These are phyloP conservation scores for Bombus breviceps DNA, from an alignment of 1,140 invertebrate genomes.

Conservation along the genomic window DNA sequence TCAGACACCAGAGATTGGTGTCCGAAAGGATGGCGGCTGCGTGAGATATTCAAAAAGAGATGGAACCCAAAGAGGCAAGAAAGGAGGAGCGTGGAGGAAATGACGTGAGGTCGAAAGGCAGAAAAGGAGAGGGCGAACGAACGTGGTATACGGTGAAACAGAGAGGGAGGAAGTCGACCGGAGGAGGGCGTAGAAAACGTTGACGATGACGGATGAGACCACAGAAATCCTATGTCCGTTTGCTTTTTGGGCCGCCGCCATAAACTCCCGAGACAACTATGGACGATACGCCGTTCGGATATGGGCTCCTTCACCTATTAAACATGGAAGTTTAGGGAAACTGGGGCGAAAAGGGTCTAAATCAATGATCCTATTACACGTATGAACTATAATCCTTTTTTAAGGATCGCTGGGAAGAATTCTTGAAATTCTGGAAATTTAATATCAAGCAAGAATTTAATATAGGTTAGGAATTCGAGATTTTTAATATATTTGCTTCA, in stretches of 20 bases:
- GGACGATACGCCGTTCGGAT: slow-evolving; percentile 56
- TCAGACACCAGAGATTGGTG: slow-evolving; percentile 53
- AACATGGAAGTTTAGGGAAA: slow-evolving; percentile 13
- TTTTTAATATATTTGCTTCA: not conserved
- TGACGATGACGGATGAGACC: slow-evolving; percentile 80
- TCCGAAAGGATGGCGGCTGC: slow-evolving; percentile 72
- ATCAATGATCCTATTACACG: not conserved
- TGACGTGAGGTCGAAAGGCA: slow-evolving; percentile 54
- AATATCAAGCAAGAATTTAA: not conserved
- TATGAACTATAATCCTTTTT: not conserved
- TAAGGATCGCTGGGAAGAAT: not conserved
- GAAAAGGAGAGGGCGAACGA: slow-evolving; percentile 20
- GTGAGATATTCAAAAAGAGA: slow-evolving; percentile 73
- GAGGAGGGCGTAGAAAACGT: slow-evolving; percentile 69
- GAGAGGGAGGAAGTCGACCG: slow-evolving; percentile 57
- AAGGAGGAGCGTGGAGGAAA: slow-evolving; percentile 66
- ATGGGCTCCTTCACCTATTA: slow-evolving; percentile 18
- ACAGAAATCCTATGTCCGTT: slow-evolving; percentile 74
- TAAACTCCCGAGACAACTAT: slow-evolving; percentile 51
- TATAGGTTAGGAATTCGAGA: not conserved
- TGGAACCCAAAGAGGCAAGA: slow-evolving; percentile 57
- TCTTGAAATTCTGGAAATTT: not conserved
- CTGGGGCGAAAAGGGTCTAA: not conserved
- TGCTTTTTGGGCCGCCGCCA: slow-evolving; percentile 72
- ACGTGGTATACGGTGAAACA: slow-evolving; percentile 40